Percentiles rank a stretch among this genome's conserved stretches.
Evolutionary conservation across 2,797 vertebrate species (phyloP).

Genomic region (Schizopygopsis pylzovi): DNA sequence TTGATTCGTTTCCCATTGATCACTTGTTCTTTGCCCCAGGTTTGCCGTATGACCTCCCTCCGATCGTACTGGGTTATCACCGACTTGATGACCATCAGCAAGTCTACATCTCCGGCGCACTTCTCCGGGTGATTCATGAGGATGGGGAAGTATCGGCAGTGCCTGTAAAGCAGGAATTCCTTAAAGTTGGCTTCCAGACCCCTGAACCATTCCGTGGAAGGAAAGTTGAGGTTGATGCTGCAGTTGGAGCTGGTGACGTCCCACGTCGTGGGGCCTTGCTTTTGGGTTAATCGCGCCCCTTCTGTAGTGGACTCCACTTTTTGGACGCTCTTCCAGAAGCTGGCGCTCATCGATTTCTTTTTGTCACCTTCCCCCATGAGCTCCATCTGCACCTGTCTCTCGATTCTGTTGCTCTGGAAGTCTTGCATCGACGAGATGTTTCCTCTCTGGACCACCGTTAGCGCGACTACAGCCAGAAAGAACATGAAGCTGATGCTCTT

Average conservation of each 20-base stretch:
- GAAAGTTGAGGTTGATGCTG: slow-evolving; percentile 85
- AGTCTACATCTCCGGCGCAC: slow-evolving; percentile 79
- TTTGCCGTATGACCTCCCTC: slow-evolving; percentile 90
- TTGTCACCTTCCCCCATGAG: slow-evolving; percentile 55
- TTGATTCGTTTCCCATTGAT: slow-evolving; percentile 79
- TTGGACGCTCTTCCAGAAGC: slow-evolving; percentile 84
- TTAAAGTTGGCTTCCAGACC: slow-evolving; percentile 86
- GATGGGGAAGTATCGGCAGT: slow-evolving; percentile 95
- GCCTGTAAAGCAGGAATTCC: slow-evolving; percentile 90
- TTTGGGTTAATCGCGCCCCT: slow-evolving; percentile 3
- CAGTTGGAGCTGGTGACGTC: slow-evolving; percentile 88
- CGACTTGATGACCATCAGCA: slow-evolving; percentile 93
- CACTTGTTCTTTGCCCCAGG: slow-evolving; percentile 89
- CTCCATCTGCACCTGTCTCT: slow-evolving; percentile 70
- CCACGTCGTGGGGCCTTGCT: slow-evolving; percentile 73
- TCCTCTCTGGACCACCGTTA: slow-evolving; percentile 85
- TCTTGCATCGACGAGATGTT: slow-evolving; percentile 73
- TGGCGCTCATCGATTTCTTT: slow-evolving; percentile 22
- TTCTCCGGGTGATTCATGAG: slow-evolving; percentile 91
- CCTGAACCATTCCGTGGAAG: slow-evolving; percentile 83
- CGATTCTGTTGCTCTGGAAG: slow-evolving; percentile 76
- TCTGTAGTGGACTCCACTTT: slow-evolving; percentile 8
- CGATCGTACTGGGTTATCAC: slow-evolving; percentile 91
- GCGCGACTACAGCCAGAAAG: slow-evolving; percentile 80
- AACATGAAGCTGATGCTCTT: slow-evolving; percentile 82